Base-by-base conservation (phyloP, 2,888 invertebrate genomes). In the Frankliniella intonsa region DNA sequence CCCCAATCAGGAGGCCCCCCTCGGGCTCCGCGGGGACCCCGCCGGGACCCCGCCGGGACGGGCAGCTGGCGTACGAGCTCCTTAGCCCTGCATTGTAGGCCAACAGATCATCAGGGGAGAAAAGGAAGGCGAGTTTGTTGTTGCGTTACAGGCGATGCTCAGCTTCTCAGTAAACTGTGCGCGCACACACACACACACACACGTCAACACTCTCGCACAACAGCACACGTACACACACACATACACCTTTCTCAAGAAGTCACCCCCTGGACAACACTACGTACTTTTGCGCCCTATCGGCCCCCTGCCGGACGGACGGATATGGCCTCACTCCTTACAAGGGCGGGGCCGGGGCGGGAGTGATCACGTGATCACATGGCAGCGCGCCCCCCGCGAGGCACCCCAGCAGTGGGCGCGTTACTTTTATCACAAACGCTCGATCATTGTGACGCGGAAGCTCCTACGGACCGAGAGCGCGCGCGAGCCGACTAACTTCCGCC, bases 81-180 rank as follows among this genome's bases (percentile, higher is more conserved):
- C n/a, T 62, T 62, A 62, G 62, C 62, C n/a, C 62, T 38, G 62
- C 69, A 76, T 76, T 76, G 69, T 76, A 22, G 69, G 22, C 22
- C 69, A 69, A 69, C 69, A 69, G 22, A 69, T n/a, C 69, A n/a
- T 12, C 69, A 25, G 69, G 25, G 12, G 25, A 69, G 69, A 69
- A 69, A 69, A 62, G 62, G 38, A 2, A 62, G 62, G 62, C 62
- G 62, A 62, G 19, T 12, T 76, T 12, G 22, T 76, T 76, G 69
- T 76, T 76, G 69, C 69, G 69, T 25, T 62, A n/a, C 62, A n/a
- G 11, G 25, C 22, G 69, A 76, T 76, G 69, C 69, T 76, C 69
- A 76, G 25, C 22, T 76, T 76, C 69, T 25, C n/a, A 25, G 69
- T 76, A 76, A 22, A 76, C 22, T 25, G 22, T 25, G 69, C 69